phyloP scores from a whole-genome alignment of 1,140 invertebrate genomes.

The Pogonognathellus flavescens region DNA sequence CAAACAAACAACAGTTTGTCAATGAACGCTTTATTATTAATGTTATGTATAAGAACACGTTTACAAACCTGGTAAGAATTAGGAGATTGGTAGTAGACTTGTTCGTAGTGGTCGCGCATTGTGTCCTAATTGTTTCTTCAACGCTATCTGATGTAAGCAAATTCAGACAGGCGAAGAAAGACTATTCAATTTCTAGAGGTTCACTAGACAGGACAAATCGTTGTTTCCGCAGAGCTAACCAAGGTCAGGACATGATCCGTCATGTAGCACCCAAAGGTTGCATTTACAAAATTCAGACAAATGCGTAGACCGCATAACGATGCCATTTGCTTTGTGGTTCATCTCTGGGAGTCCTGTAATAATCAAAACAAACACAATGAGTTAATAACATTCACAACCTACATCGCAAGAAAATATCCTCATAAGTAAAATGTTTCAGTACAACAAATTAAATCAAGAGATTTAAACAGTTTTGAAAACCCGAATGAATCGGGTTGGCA shows the following conservation, averaged over 20 bases:
- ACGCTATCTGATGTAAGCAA: conserved; percentile 6
- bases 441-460: no score
- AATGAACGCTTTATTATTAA: neutral
- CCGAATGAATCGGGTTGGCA: no score
- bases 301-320: conserved; percentile 26
- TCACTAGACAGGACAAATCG: conserved; percentile 19
- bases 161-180: conserved; percentile 26
- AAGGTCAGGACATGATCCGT: conserved; percentile 15
- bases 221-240: conserved; percentile 34
- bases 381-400: neutral
- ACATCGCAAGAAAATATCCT: no score
- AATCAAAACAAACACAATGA: neutral
- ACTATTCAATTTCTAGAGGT: neutral
- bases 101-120: conserved; percentile 45
- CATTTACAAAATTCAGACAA: neutral
- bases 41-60: neutral
- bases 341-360: conserved; percentile 1
- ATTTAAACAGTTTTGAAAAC: no score
- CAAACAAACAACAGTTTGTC: neutral
- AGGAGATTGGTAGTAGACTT: conserved; percentile 26
- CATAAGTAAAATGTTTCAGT: no score
- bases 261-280: conserved; percentile 12
- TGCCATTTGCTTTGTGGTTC: conserved; percentile 26
- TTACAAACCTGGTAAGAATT: conserved; percentile 23
- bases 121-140: conserved; percentile 25